Conservation (phyloP, 1,140 invertebrate species). For the Aethina tumida region DNA sequence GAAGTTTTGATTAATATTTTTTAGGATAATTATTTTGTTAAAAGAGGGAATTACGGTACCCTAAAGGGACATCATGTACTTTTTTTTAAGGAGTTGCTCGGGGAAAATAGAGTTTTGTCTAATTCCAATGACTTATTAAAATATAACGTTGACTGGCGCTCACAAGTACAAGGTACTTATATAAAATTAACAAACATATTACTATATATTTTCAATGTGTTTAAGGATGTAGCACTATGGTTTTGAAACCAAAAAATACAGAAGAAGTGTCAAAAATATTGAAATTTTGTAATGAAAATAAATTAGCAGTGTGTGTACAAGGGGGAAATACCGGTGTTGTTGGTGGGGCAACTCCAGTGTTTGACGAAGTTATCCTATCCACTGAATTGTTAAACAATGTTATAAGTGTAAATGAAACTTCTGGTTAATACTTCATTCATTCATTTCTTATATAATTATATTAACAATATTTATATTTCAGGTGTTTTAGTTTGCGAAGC, state of each 20-base stretch:
- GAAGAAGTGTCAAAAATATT: constrained; percentile 82
- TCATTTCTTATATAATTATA: not conserved
- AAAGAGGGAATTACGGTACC: no score
- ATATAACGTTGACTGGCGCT: no score
- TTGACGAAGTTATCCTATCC: constrained; percentile 92
- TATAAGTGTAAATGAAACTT: constrained; percentile 62
- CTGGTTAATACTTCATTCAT: no score
- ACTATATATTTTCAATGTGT: no score
- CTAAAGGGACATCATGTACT: no score
- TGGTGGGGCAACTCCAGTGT: constrained; percentile 88
- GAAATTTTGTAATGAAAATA: constrained; percentile 72
- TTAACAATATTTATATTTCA: constrained; percentile 31
- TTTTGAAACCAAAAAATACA: constrained; percentile 72
- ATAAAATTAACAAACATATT: no score
- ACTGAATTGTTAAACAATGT: constrained; percentile 82
- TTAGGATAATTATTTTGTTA: no score
- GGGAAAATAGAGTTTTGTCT: no score
- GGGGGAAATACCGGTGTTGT: constrained; percentile 91
- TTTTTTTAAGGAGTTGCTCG: no score
- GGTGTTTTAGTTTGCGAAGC: constrained; percentile 79
- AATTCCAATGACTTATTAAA: no score
- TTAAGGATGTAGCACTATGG: constrained; percentile 55
- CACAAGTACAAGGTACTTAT: no score
- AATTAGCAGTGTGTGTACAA: constrained; percentile 87
- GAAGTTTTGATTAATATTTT: no score